These are phyloP conservation scores for Chymomyza amoena DNA, from an alignment of 2,888 invertebrate species.

Conservation along the genomic window DNA sequence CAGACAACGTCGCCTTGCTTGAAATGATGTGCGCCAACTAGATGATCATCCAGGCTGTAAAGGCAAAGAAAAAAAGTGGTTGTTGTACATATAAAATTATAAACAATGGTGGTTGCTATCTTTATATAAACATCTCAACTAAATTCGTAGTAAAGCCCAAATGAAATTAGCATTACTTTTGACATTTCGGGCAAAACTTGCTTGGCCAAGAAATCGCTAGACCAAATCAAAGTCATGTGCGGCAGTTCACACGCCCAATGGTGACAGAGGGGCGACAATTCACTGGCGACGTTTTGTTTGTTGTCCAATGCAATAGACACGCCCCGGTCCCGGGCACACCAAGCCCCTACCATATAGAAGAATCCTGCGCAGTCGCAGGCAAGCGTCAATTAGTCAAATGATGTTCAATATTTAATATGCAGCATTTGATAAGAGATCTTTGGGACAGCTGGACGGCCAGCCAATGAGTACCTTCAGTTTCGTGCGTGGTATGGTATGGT, in stretches of 20 bases:
- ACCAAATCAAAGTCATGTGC: constrained; percentile 67
- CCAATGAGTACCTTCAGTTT: constrained; percentile 57
- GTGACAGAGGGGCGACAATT: neutral
- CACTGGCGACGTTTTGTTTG: constrained; percentile 49
- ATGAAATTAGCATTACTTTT: constrained; percentile 58
- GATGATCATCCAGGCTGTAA: constrained; percentile 91
- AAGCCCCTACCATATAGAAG: neutral
- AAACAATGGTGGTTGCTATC: neutral
- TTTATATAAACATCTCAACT: neutral
- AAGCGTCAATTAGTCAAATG: constrained; percentile 78
- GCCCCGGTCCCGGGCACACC: constrained; percentile 4
- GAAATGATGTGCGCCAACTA: constrained; percentile 88
- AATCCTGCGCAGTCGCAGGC: neutral
- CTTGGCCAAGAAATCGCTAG: constrained; percentile 34
- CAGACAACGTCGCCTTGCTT: constrained; percentile 89
- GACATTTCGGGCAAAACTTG: constrained; percentile 31
- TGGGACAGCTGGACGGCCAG: constrained; percentile 55
- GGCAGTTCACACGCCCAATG: constrained; percentile 66
- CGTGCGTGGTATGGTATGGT: constrained; percentile 6
- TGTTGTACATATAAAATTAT: neutral
- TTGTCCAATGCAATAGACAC: constrained; percentile 36
- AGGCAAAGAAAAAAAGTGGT: constrained; percentile 15
- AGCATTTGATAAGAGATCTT: constrained; percentile 71
- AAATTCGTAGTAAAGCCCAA: constrained; percentile 22
- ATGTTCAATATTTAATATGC: constrained; percentile 79